phyloP scores from a whole-genome alignment of 2,113 vertebrate species.

The Abramis brama region DNA sequence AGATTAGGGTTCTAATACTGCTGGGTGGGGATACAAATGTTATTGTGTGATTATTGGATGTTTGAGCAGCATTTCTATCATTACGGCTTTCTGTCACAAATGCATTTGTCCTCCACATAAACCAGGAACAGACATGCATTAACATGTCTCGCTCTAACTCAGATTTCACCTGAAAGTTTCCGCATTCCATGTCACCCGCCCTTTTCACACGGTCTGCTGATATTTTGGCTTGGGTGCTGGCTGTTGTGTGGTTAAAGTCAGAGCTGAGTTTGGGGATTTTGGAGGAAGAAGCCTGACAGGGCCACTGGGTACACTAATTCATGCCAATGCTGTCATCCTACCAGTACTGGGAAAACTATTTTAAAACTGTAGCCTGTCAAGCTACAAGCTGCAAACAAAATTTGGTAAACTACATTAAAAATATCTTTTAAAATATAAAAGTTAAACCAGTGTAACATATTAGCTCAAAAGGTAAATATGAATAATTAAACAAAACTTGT shows the following conservation, averaged over 20 bases:
- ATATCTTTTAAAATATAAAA: neutral
- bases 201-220: neutral
- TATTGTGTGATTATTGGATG: slow-evolving; percentile 18
- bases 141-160: slow-evolving; percentile 2
- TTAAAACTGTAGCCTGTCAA: neutral
- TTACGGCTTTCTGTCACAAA: slow-evolving; percentile 17
- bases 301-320: neutral
- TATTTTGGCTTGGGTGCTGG: neutral
- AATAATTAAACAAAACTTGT: too few species aligned
- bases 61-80: slow-evolving; percentile 2
- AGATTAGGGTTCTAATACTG: neutral
- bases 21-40: neutral
- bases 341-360: neutral
- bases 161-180: slow-evolving; percentile 18
- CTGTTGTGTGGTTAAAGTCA: neutral
- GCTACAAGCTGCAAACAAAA: neutral
- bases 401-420: neutral
- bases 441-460: too few species aligned
- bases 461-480: too few species aligned
- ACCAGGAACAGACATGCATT: neutral
- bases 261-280: slow-evolving; percentile 18
- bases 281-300: neutral
- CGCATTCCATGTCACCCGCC: slow-evolving; percentile 6
- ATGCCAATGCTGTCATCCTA: neutral
- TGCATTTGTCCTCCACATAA: slow-evolving; percentile 13